Evolutionary conservation across 2,113 vertebrate genomes (phyloP), one percentile per base, ranked within the genome.

Genomic region (Hippolais icterina): DNA sequence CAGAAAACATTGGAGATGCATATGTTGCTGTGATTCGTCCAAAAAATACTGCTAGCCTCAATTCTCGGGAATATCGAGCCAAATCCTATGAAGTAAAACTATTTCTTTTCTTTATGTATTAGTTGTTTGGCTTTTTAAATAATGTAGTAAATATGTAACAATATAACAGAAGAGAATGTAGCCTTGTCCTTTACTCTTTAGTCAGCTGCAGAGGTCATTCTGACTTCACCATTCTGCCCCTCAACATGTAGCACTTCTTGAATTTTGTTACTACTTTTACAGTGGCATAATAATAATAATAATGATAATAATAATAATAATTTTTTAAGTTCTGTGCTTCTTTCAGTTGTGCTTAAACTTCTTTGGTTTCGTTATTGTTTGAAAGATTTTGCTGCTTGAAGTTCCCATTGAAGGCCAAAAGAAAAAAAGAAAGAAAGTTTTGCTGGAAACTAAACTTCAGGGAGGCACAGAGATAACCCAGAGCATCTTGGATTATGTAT

Each of bases 21-120:
- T 99, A 99, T 68, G 98, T 99, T 89, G 99, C 99, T 85, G 99
- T 99, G 92, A 99, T 99, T 95, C 99, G 99, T 94, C 99, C 99
- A 76, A 99, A 99, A 98, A 99, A 98, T 95, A 97, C 98, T 83
- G 98, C 99, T 97, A 99, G 99, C 96, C 98, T 99, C 83, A 99
- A 98, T 97, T 99, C 99, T 37, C 99, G 99, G 96, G 99, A 99
- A 92, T 99, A 99, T 97, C 98, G 98, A 97, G 99, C 99, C 81
- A 99, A 99, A 97, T 98, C 99, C 35, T 99, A 99, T 56, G 99
- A 99, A 98, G 99, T 99, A 97, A 98, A 96, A 74, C 31, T 31
- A 22, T 79, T 72, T 78, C 0, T 77, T 83, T 11, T 72, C 59
- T 78, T 66, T 83, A 21, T 83, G 22, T n/a, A 42, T 77, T 82